Evolutionary conservation across 2,113 vertebrate species (phyloP), one percentile per base, ranked within the genome.

Genomic region (Poecile atricapillus): DNA sequence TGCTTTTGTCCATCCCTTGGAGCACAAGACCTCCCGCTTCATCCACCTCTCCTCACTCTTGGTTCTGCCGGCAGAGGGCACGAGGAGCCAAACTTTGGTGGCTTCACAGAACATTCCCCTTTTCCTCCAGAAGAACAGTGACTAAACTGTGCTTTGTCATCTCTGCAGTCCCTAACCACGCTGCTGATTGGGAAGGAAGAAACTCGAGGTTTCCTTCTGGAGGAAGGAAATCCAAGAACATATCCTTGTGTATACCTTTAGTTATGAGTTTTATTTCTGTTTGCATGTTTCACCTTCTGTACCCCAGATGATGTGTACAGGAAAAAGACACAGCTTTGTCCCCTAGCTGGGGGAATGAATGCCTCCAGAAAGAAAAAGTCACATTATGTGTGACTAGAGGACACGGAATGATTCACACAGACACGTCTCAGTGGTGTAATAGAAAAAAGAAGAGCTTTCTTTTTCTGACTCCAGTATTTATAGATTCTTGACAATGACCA

Each of bases 61-160:
- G 68, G 3, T 41, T 43, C 77, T 44, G 41, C 73, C 83, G 22
- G 77, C 63, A 94, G 92, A 91, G 84, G 84, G 68, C 81, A 77
- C 6, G 55, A 86, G 41, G 67, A 89, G 28, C 46, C 78, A 89
- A 82, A 91, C 12, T 91, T 84, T 25, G 33, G 23, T 47, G 77
- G 8, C 6, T 81, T 11, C 22, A 1, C 13, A 4, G 24, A 52
- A 39, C 4, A 16, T 43, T 75, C 59, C 18, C 8, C 13, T 21
- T 60, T 56, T 27, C 41, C 53, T 44, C 1, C 6, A 17, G 58
- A 16, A 27, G 24, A 55, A 4, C 11, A 33, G 33, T 1, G 41
- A 41, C 37, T 39, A 21, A 43, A 47, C 15, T 12, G 31, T 1
- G 4, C 18, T 44, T 55, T 52, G 30, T 13, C 27, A 60, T 15